Evolutionary conservation across 2,888 invertebrate genomes (phyloP).

Genomic region (Xestia rhomboidea): DNA sequence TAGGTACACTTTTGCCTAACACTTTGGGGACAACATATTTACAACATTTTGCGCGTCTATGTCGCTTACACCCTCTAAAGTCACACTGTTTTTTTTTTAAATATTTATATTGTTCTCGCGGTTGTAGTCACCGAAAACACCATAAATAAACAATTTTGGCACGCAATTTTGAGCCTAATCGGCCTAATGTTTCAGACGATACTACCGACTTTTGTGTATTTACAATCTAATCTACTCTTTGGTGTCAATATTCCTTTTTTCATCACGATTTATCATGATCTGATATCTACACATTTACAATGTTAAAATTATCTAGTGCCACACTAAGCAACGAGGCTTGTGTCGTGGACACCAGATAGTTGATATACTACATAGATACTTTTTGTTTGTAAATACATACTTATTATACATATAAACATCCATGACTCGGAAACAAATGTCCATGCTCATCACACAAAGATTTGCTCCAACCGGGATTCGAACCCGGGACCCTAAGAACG

Average conservation of each 20-base stretch:
- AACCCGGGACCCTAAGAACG: too few species aligned
- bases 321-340: too few species aligned
- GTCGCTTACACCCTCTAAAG: neutral
- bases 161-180: slow-evolving; percentile 28
- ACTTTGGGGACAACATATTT: neutral
- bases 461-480: too few species aligned
- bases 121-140: slow-evolving; percentile 7
- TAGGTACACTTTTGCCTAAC: neutral
- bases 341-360: too few species aligned
- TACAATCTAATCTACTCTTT: slow-evolving; percentile 74
- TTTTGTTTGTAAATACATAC: too few species aligned
- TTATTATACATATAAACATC: too few species aligned
- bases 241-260: slow-evolving; percentile 78
- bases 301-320: too few species aligned
- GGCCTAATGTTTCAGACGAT: slow-evolving; percentile 20
- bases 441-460: too few species aligned
- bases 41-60: neutral
- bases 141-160: slow-evolving; percentile 13
- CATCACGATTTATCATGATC: slow-evolving; percentile 54
- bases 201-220: slow-evolving; percentile 23
- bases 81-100: too few species aligned
- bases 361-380: too few species aligned
- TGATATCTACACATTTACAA: slow-evolving; percentile 61
- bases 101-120: neutral
- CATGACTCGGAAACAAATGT: too few species aligned